These are phyloP conservation scores for Eretmocerus hayati DNA, from an alignment of 2,888 invertebrate species.

Conservation along the genomic window DNA sequence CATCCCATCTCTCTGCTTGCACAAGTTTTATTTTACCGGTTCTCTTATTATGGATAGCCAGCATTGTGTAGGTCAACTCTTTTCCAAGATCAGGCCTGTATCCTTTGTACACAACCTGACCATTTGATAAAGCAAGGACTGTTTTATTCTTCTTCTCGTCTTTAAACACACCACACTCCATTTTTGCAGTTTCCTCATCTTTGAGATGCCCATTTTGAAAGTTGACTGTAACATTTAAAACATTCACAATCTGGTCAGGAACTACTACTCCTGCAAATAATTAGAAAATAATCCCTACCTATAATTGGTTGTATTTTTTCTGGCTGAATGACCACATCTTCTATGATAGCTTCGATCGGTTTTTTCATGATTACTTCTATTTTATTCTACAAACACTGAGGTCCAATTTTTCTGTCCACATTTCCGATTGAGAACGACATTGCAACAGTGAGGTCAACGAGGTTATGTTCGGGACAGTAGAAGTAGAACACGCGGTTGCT, in stretches of 20 bases:
- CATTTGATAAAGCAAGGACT: slow-evolving; percentile 37
- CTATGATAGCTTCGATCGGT: slow-evolving; percentile 32
- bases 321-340: slow-evolving; percentile 34
- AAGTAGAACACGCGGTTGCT: no score
- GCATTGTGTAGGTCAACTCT: slow-evolving; percentile 36
- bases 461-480: no score
- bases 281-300: no score
- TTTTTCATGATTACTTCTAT: slow-evolving; percentile 27
- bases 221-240: slow-evolving; percentile 30
- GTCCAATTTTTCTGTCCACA: no score
- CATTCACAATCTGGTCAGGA: neutral
- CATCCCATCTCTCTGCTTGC: slow-evolving; percentile 41
- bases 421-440: no score
- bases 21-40: slow-evolving; percentile 40
- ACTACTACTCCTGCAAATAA: neutral
- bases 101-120: slow-evolving; percentile 39
- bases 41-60: slow-evolving; percentile 38
- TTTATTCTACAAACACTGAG: no score
- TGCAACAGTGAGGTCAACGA: no score
- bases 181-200: slow-evolving; percentile 34
- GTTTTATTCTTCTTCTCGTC: slow-evolving; percentile 31
- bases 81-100: slow-evolving; percentile 33
- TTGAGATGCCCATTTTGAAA: slow-evolving; percentile 41
- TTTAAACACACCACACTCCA: slow-evolving; percentile 36
- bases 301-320: slow-evolving; percentile 39